Evolutionary conservation across 2,888 invertebrate genomes (phyloP), one percentile per base, ranked within the genome.

Genomic region (Eristalis pertinax): DNA sequence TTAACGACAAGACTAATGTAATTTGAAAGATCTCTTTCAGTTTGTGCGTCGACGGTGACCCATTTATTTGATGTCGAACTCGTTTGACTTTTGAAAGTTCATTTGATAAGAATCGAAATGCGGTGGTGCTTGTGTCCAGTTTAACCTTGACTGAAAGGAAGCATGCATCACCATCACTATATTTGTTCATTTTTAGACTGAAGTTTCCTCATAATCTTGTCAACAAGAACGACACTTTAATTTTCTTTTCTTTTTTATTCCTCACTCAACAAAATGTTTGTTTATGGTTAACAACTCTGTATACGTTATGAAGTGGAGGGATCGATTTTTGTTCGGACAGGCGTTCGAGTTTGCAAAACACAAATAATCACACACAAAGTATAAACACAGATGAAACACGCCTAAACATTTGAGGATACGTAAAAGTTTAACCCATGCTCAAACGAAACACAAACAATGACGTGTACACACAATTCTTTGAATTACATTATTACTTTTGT

Each of bases 401-500:
- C 67, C 67, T 19, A 26, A 56, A 43, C 35, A 67, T 68, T 74
- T 50, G 24, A 26, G 8, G 35, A 35, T 22, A 62, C 62, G 73
- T 62, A 62, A 60, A 64, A 60, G n/a, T 43, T 22, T 22, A 69
- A 22, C 62, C 15, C 58, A 22, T 65, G 56, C 43, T 60, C 24
- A 11, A 2, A 43, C 24, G 43, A 26, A 73, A 32, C 43, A 73
- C 22, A 58, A 60, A 35, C 24, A 19, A 67, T 38, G 35, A 10
- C 29, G 50, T 35, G 50, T 73, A n/a, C n/a, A n/a, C 26, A 56
- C 29, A 74, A 50, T 79, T 79, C 62, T 67, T 22, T 24, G 79
- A 78, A 72, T 78, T 41, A 58, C 50, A 63, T 41, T 60, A 15
- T 35, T 60, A 24, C 60, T 70, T 7, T 32, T 22, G 56, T 58